phyloP scores from a whole-genome alignment of 2,113 vertebrate genomes.

The Hepsetus odoe region DNA sequence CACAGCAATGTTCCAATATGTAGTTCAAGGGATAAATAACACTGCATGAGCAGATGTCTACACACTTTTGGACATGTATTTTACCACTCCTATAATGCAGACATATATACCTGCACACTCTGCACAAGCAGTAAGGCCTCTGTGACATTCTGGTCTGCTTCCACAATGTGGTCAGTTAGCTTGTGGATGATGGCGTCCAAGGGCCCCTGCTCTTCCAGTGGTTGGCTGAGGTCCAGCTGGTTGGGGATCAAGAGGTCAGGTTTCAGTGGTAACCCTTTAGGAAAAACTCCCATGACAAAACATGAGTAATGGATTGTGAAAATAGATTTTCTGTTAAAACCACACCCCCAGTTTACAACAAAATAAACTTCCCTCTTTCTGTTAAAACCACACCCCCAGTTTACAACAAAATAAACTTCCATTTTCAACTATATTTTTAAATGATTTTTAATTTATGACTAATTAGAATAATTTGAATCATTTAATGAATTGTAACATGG shows the following conservation, averaged over 20 bases:
- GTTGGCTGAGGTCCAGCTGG: conserved; percentile 92
- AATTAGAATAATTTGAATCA: background rate
- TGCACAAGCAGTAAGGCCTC: conserved; percentile 90
- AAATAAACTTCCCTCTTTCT: background rate
- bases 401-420: background rate
- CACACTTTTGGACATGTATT: background rate
- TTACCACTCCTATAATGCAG: background rate
- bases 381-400: background rate
- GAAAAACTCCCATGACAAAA: conserved; percentile 11
- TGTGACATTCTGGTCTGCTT: conserved; percentile 96
- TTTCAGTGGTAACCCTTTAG: background rate
- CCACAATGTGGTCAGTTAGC: conserved; percentile 95
- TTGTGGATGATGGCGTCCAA: conserved; percentile 99
- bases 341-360: background rate
- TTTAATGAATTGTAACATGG: background rate
- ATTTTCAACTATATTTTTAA: too few relatives aligned
- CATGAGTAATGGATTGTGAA: background rate
- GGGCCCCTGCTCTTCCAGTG: conserved; percentile 94
- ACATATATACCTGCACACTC: conserved; percentile 86
- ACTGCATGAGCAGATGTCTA: background rate
- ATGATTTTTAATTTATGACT: too few relatives aligned
- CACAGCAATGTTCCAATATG: too few relatives aligned
- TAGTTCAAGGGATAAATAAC: too few relatives aligned
- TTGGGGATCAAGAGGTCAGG: conserved; percentile 47
- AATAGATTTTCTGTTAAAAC: conserved; percentile 5